Percentiles rank a stretch among this genome's conserved stretches.
phyloP scores from a whole-genome alignment of 2,113 vertebrate species.

The Eudorcas thomsonii region DNA sequence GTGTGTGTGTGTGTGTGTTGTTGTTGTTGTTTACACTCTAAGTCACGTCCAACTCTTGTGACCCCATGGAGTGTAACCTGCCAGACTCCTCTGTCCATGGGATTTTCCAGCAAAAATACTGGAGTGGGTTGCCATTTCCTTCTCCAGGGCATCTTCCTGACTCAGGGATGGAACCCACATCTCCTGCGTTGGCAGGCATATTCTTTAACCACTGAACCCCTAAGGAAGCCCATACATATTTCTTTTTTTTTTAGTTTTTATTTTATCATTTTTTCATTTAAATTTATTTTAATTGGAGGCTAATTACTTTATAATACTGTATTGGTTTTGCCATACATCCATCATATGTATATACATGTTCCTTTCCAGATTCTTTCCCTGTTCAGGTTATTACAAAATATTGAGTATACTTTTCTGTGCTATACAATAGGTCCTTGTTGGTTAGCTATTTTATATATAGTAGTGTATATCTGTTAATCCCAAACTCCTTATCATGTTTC shows the following conservation, averaged over 20 bases:
- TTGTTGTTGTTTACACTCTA: background rate
- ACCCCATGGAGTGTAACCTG: background rate
- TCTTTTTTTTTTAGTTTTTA: too few species aligned
- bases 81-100: background rate
- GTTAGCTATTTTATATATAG: background rate
- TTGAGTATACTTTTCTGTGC: background rate
- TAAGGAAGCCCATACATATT: background rate
- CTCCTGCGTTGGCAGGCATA: background rate
- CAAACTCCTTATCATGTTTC: background rate
- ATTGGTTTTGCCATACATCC: too few species aligned
- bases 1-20: background rate
- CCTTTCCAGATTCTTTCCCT: background rate
- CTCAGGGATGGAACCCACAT: background rate
- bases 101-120: background rate
- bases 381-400: background rate
- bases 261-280: too few species aligned
- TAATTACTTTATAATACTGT: too few species aligned
- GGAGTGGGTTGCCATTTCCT: background rate
- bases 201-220: background rate
- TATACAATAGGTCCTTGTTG: background rate
- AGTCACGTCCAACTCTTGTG: background rate
- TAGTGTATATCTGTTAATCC: background rate
- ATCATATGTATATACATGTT: background rate
- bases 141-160: background rate
- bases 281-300: too few species aligned